Base-by-base conservation (phyloP, 1,140 invertebrate species). In the Anoplolepis gracilipes region DNA sequence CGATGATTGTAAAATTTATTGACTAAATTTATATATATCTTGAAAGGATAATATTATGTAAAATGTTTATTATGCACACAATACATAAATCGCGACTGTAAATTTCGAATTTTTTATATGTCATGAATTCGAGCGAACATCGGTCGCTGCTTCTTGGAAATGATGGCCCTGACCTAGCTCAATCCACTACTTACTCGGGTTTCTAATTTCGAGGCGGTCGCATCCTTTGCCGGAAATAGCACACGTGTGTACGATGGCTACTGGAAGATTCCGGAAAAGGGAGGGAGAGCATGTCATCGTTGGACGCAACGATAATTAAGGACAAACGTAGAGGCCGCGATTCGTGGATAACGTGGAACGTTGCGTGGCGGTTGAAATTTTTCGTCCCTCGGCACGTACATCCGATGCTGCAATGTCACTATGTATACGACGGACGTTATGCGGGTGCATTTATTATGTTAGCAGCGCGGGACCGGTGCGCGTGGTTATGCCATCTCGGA, bases 391-490 rank as follows among this genome's bases (percentile, higher is more conserved):
- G 69, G 19, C 69, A 76, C 59, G 79, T 64, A 84, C 39, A 46
- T 46, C n/a, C 69, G 39, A n/a, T 30, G n/a, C 11, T 13, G 42
- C 8, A 42, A 72, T 73, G 59, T n/a, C 67, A 53, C 28, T 36
- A 13, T 69, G 64, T n/a, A 1, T 49, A 22, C 36, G 42, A 11
- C 28, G 79, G 16, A 30, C n/a, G 22, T 13, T 46, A 39, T 46
- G 46, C 19, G 59, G 2, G 13, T 61, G 70, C 69, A 86, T 92
- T 93, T 92, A 91, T 92, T 92, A 89, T 86, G 82, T 86, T 76
- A 87, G 84, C 86, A 19, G 59, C 59, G 65, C 64, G 55, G 36
- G 53, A 84, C 73, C 42, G 49, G 39, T 62, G 85, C 46, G 72
- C 22, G 19, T 16, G 46, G 61, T 84, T 57, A 42, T 49, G 84